Conservation (phyloP, 2,797 vertebrate species). For the Columba guinea region DNA sequence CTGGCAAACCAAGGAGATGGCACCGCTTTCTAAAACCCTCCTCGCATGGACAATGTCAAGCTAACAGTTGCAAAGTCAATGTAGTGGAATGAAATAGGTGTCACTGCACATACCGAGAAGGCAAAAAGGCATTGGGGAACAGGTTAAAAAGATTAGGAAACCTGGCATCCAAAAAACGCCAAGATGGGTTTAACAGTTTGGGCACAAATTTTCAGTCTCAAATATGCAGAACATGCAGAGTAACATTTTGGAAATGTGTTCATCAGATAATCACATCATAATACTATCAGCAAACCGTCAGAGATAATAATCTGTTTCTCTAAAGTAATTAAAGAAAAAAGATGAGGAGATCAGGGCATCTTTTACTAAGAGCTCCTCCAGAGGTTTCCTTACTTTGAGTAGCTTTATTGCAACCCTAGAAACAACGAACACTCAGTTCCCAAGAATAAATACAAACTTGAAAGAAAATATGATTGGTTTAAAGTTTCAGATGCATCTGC, state of each 20-base stretch:
- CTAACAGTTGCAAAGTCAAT: neutral
- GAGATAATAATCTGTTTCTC: conserved; percentile 31
- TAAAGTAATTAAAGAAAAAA: neutral
- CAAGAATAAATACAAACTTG: neutral
- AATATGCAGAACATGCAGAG: neutral
- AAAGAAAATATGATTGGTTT: neutral
- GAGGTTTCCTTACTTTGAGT: neutral
- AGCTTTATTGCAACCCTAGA: neutral
- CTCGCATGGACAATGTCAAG: neutral
- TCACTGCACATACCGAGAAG: neutral
- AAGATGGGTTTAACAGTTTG: neutral
- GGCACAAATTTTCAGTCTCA: neutral
- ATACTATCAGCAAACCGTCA: neutral
- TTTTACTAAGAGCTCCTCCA: neutral
- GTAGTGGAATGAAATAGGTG: neutral
- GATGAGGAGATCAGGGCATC: neutral
- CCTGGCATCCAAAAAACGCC: neutral
- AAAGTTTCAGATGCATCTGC: neutral
- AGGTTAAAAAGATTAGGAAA: neutral
- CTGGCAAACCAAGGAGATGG: neutral
- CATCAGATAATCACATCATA: neutral
- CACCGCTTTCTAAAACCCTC: neutral
- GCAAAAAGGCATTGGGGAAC: neutral
- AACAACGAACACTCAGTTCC: conserved; percentile 7
- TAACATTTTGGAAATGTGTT: conserved; percentile 1